A percentile compares a stretch with the other conserved stretches of the same genome.
Evolutionary conservation across 2,888 invertebrate species (phyloP).

Genomic region (Yponomeuta cagnagella): DNA sequence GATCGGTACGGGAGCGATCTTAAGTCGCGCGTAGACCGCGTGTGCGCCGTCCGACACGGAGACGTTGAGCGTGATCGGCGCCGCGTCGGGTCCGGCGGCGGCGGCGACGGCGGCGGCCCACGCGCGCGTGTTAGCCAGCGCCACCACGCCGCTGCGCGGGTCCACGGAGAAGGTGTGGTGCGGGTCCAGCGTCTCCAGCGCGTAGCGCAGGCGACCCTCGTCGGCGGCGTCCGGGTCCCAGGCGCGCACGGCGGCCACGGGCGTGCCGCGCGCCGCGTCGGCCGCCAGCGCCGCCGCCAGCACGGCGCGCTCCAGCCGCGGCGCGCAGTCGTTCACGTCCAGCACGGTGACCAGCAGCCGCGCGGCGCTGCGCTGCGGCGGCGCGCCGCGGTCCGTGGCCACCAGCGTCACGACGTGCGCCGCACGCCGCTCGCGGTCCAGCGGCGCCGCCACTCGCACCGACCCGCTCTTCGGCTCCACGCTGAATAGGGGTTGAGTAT

Average conservation of each 20-base stretch:
- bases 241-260: conserved; percentile 90
- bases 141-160: conserved; percentile 81
- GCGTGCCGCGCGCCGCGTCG: conserved; percentile 89
- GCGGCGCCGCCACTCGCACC: conserved; percentile 86
- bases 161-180: conserved; percentile 80
- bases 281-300: conserved; percentile 90
- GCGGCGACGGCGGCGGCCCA: conserved; percentile 84
- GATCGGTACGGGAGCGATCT: conserved; percentile 85
- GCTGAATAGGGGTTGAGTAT: conserved; percentile 78
- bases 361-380: conserved; percentile 83
- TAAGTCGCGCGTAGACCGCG: conserved; percentile 84
- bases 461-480: conserved; percentile 88
- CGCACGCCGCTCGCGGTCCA: conserved; percentile 87
- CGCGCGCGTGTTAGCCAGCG: conserved; percentile 86
- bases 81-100: conserved; percentile 85
- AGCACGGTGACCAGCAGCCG: conserved; percentile 85
- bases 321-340: conserved; percentile 94
- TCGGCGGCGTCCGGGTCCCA: conserved; percentile 90
- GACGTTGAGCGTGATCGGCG: conserved; percentile 86
- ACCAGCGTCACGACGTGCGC: conserved; percentile 86
- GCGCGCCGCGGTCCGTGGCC: conserved; percentile 86
- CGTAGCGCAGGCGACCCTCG: conserved; percentile 83
- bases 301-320: conserved; percentile 89
- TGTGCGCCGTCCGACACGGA: conserved; percentile 87
- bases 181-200: conserved; percentile 78